Percentiles rank a stretch among this genome's conserved stretches.
Evolutionary conservation across 2,113 vertebrate genomes (phyloP).

Genomic region (Myrmecophaga tridactyla): DNA sequence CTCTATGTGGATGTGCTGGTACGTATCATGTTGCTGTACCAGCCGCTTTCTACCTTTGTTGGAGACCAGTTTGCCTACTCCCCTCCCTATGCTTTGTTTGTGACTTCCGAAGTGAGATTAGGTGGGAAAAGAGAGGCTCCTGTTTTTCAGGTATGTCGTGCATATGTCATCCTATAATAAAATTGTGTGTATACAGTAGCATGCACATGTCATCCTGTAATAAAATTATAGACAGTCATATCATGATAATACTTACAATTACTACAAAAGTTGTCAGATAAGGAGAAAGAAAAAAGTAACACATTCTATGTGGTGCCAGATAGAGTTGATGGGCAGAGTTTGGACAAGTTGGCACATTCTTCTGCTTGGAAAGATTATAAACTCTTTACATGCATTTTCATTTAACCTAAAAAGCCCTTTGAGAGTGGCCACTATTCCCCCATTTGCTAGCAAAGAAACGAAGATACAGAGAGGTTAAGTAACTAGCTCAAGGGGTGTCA

Average conservation of each 20-base stretch:
- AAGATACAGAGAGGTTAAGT: neutral
- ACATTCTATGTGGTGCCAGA: neutral
- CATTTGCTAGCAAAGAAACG: neutral
- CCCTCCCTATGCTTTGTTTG: neutral
- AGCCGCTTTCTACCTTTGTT: fast-evolving
- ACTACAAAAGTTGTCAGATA: neutral
- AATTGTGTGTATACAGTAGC: neutral
- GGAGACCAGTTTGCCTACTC: neutral
- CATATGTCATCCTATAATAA: neutral
- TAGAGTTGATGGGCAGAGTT: neutral
- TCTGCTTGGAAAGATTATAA: neutral
- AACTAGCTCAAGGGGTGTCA: neutral
- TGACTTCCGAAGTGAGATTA: neutral
- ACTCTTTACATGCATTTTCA: neutral
- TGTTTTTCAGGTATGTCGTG: neutral
- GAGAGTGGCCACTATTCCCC: neutral
- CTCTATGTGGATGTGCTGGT: constrained; percentile 98
- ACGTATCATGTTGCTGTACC: constrained; percentile 45
- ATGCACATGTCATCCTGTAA: fast-evolving
- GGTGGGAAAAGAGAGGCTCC: neutral
- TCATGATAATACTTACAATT: neutral
- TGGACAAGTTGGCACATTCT: neutral
- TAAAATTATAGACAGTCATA: neutral
- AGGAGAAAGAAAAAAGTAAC: neutral
- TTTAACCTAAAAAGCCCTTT: neutral